Percentiles rank a stretch among this genome's conserved stretches.
Evolutionary conservation across 53 echinoderm and acorn worm genomes (phyloP).

Genomic region (Paelopatides confundens): DNA sequence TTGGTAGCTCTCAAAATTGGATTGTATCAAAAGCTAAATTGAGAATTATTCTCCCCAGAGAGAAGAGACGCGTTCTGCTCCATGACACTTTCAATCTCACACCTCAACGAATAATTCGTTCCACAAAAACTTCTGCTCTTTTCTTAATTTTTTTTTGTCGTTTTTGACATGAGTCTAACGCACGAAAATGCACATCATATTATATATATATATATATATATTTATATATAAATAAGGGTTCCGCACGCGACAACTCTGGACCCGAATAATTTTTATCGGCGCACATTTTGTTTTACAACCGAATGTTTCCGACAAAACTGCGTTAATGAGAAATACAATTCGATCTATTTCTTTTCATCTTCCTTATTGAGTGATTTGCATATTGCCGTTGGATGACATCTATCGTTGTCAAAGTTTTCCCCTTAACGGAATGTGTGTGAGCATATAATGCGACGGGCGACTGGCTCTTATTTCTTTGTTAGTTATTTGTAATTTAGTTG

Average conservation of each 20-base stretch:
- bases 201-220: neutral
- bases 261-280: too few species aligned
- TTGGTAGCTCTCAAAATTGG: conserved; percentile 50
- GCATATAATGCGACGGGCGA: neutral
- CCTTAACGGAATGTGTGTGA: neutral
- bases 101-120: conserved; percentile 56
- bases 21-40: conserved; percentile 51
- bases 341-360: conserved; percentile 29
- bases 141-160: neutral
- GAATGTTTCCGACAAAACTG: too few species aligned
- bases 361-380: conserved; percentile 26
- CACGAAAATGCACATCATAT: neutral
- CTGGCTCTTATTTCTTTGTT: neutral
- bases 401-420: conserved; percentile 1
- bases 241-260: too few species aligned
- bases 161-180: neutral
- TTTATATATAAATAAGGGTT: neutral
- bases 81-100: conserved; percentile 52
- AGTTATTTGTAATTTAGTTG: neutral
- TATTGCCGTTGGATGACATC: conserved; percentile 5
- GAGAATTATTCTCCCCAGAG: conserved; percentile 50
- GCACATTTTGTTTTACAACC: too few species aligned
- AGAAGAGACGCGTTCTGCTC: conserved; percentile 24
- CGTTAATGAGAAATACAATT: too few species aligned
- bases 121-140: conserved; percentile 43